Evolutionary conservation across 1,140 invertebrate species (phyloP).

Genomic region (Cyclargus thomasi): DNA sequence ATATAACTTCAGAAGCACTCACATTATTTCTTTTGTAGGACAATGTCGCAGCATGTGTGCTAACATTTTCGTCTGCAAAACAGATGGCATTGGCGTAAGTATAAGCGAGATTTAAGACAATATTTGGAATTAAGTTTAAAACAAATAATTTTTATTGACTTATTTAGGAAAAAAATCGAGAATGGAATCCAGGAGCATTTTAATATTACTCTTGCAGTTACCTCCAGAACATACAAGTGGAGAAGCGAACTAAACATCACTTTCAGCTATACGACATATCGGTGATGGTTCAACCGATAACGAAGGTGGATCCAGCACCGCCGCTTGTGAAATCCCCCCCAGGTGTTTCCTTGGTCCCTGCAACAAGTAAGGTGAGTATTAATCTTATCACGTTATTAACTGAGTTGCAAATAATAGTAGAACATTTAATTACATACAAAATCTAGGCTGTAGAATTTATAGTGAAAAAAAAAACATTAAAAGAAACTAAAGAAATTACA

Average conservation of each 20-base stretch:
- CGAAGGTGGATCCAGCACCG: conserved; percentile 43
- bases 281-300: conserved; percentile 47
- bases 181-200: too few relatives aligned
- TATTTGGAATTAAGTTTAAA: neutral
- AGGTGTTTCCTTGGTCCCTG: conserved; percentile 47
- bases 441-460: too few relatives aligned
- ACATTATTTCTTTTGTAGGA: conserved; percentile 37
- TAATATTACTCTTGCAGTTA: conserved; percentile 36
- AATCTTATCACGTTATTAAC: too few relatives aligned
- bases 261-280: conserved; percentile 56
- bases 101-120: conserved; percentile 5
- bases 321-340: conserved; percentile 46
- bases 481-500: too few relatives aligned
- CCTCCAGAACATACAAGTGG: conserved; percentile 52
- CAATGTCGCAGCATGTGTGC: conserved; percentile 54
- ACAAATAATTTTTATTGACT: too few relatives aligned
- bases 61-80: conserved; percentile 61
- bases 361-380: conserved; percentile 58
- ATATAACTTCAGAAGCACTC: neutral
- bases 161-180: too few relatives aligned
- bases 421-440: too few relatives aligned
- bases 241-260: conserved; percentile 44
- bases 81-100: conserved; percentile 61
- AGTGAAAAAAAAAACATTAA: too few relatives aligned
- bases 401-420: too few relatives aligned